These are phyloP conservation scores for Drosophila pseudoananassae DNA, from an alignment of 1,140 invertebrate genomes.

Conservation along the genomic window DNA sequence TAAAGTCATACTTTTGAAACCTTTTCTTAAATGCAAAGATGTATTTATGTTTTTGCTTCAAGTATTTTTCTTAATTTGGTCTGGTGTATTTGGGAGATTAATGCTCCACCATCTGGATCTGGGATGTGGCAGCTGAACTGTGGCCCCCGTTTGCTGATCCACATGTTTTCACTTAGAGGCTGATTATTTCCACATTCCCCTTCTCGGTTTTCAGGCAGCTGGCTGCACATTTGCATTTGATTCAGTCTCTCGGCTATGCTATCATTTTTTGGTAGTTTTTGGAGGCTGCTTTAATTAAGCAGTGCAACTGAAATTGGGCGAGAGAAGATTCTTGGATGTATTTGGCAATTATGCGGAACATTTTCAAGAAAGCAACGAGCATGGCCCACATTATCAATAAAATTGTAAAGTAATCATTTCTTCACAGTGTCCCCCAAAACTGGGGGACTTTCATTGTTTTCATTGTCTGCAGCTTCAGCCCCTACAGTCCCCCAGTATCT, in stretches of 20 bases:
- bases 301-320: slow-evolving; percentile 61
- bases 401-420: neutral
- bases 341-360: slow-evolving; percentile 45
- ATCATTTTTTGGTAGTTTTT: neutral
- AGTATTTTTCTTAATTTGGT: neutral
- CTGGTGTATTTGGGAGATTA: neutral
- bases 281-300: slow-evolving; percentile 43
- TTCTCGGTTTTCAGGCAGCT: slow-evolving; percentile 8
- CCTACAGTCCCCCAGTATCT: neutral
- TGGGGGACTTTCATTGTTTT: slow-evolving; percentile 1
- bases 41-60: neutral
- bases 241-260: neutral
- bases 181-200: slow-evolving; percentile 41
- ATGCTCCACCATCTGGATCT: slow-evolving; percentile 10
- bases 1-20: too few relatives aligned
- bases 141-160: slow-evolving; percentile 41
- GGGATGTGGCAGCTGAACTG: slow-evolving; percentile 23
- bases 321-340: slow-evolving; percentile 28
- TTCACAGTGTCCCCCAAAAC: neutral
- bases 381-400: neutral
- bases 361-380: neutral
- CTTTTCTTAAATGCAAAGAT: too few relatives aligned
- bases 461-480: slow-evolving; percentile 31
- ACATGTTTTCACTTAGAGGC: slow-evolving; percentile 68
- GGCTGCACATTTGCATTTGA: slow-evolving; percentile 25